phyloP scores from a whole-genome alignment of 2,113 vertebrate species.

The Tor tambroides region DNA sequence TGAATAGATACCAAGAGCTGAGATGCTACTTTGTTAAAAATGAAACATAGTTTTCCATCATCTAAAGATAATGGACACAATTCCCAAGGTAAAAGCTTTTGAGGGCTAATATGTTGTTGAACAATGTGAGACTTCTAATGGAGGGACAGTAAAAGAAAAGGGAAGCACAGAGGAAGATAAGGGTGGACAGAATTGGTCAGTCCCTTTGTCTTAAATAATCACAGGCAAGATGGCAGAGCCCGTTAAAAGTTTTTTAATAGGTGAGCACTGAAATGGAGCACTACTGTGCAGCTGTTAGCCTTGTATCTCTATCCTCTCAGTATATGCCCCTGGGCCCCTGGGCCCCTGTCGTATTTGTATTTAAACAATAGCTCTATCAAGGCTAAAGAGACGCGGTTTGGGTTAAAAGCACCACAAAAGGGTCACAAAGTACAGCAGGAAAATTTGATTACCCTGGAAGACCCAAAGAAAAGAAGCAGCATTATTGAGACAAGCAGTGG shows the following conservation, averaged over 20 bases:
- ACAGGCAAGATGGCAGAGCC: constrained; percentile 42
- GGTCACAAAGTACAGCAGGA: constrained; percentile 80
- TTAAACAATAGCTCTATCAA: constrained; percentile 76
- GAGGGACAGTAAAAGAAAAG: constrained; percentile 55
- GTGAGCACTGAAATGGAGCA: constrained; percentile 58
- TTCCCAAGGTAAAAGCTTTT: constrained; percentile 82
- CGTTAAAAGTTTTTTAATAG: constrained; percentile 55
- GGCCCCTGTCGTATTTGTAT: constrained; percentile 69
- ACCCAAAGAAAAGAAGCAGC: constrained; percentile 74
- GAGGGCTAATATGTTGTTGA: constrained; percentile 73
- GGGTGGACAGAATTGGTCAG: constrained; percentile 75
- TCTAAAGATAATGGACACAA: constrained; percentile 75
- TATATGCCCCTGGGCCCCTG: constrained; percentile 47
- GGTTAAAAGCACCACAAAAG: constrained; percentile 87
- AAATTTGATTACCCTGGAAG: constrained; percentile 85
- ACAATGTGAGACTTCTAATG: constrained; percentile 69
- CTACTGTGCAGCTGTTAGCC: constrained; percentile 60
- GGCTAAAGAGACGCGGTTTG: constrained; percentile 83
- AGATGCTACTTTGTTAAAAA: constrained; percentile 75
- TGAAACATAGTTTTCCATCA: constrained; percentile 77
- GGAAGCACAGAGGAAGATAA: constrained; percentile 68
- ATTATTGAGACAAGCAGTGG: constrained; percentile 82
- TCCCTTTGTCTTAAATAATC: constrained; percentile 73
- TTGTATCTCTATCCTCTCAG: constrained; percentile 52
- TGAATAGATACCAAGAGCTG: constrained; percentile 72